Percentiles rank a stretch among this genome's conserved stretches.
These are phyloP conservation scores for Melinopterus prodromus DNA, from an alignment of 2,888 invertebrate genomes.

Conservation along the genomic window DNA sequence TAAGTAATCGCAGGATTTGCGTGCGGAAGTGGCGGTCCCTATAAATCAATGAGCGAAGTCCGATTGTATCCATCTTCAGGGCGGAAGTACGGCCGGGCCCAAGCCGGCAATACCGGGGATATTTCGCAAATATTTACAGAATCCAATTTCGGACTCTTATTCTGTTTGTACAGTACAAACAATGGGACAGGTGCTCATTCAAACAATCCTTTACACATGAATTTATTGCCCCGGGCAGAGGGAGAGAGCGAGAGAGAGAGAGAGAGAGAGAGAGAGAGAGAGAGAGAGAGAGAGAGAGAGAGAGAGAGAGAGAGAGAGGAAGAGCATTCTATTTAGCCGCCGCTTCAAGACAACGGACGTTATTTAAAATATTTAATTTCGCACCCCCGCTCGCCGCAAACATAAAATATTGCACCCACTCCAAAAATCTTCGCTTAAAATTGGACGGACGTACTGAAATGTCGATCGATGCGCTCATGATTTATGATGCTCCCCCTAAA, in stretches of 20 bases:
- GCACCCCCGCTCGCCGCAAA: background rate
- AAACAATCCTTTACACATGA: conserved; percentile 20
- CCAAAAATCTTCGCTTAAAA: background rate
- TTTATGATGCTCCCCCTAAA: no score
- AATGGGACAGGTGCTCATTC: conserved; percentile 23
- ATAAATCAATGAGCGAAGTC: conserved; percentile 16
- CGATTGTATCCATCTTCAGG: conserved; percentile 15
- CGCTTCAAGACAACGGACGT: conserved; percentile 7
- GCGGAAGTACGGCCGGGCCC: background rate
- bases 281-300: background rate
- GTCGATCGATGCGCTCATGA: background rate
- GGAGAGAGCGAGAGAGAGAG: background rate
- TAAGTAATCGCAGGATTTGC: background rate
- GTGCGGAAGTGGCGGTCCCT: conserved; percentile 11
- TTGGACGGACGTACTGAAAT: background rate
- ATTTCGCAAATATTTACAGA: conserved; percentile 25
- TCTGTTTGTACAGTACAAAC: conserved; percentile 13
- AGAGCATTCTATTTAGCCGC: background rate
- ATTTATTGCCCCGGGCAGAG: conserved; percentile 12
- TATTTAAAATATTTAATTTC: conserved; percentile 25
- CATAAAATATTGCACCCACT: background rate
- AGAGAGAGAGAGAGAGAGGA: background rate
- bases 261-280: background rate
- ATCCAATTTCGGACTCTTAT: conserved; percentile 23
- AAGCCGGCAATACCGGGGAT: conserved; percentile 17